Base-by-base conservation (phyloP, 2,797 vertebrate species). In the Spea hammondii region DNA sequence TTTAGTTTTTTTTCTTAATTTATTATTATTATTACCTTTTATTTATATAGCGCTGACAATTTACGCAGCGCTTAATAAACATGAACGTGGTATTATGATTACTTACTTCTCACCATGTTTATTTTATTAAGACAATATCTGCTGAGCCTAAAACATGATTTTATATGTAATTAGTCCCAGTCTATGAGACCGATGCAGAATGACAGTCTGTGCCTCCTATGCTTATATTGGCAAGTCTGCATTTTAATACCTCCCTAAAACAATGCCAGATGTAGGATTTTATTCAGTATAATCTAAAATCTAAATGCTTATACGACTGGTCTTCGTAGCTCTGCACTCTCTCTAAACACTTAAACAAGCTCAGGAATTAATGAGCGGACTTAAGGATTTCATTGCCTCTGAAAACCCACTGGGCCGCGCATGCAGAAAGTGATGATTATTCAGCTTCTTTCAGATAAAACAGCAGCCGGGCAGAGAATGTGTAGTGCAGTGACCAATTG, bases 391-490 rank as follows among this genome's bases (percentile, higher is more conserved):
- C 77, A 60, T 77, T 83, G 72, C 79, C 78, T 1, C 9, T 59
- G 82, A 10, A 9, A 49, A 68, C 44, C 69, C 70, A 72, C 46
- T 72, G 14, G 85, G 86, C 86, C 90, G 84, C 17, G 55, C 84
- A 70, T 82, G 89, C 87, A 88, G 80, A 84, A 87, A 86, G 5
- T 86, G 82, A 1, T 70, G 86, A 13, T 82, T 64, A 83, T 66
- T 82, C 85, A 78, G 84, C 84, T 78, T 55, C 75, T 14, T 54
- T n/a, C 75, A 1, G 62, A 53, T 14, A 60, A 46, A 74, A 55
- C 10, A 74, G 69, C 11, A 13, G 4, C 65, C 55, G 76, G 79
- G 73, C 53, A 76, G 76, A 9, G 86, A 77, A 83, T 78, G 76
- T 54, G 54, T 82, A 13, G 67, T 4, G 83, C 51, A 60, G 64